These are phyloP conservation scores for Drosophila tripunctata DNA, from an alignment of 2,888 invertebrate genomes.

Conservation along the genomic window DNA sequence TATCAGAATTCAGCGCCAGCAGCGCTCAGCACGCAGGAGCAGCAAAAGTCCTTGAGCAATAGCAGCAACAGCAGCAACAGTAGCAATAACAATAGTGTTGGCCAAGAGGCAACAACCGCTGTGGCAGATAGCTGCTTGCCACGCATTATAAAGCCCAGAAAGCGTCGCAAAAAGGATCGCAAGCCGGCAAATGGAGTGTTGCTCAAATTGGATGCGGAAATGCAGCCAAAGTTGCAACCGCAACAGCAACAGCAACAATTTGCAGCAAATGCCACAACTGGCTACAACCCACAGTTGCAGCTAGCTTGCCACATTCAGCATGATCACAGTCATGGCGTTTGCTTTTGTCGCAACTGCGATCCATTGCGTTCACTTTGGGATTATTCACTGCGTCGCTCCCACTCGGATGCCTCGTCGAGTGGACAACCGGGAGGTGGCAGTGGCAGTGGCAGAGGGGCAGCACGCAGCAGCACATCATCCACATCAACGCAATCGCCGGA, in stretches of 20 bases:
- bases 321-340: slow-evolving; percentile 72
- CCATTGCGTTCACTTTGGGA: slow-evolving; percentile 84
- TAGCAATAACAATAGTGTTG: slow-evolving; percentile 9
- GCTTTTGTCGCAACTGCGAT: slow-evolving; percentile 82
- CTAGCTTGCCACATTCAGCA: slow-evolving; percentile 48
- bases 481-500: slow-evolving; percentile 67
- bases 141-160: slow-evolving; percentile 94
- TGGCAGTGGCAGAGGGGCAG: slow-evolving; percentile 48
- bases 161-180: slow-evolving; percentile 94
- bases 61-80: slow-evolving; percentile 17
- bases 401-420: slow-evolving; percentile 81
- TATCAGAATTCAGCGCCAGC: slow-evolving; percentile 80
- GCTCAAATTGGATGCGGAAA: slow-evolving; percentile 69
- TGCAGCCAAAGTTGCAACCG: slow-evolving; percentile 52
- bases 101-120: slow-evolving; percentile 16
- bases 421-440: slow-evolving; percentile 48
- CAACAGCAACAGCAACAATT: slow-evolving; percentile 20
- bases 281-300: slow-evolving; percentile 35
- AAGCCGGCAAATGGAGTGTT: slow-evolving; percentile 87
- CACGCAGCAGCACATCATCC: slow-evolving; percentile 67
- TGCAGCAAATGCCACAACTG: not conserved
- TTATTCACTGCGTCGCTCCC: slow-evolving; percentile 83
- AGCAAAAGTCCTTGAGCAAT: slow-evolving; percentile 29
- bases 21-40: slow-evolving; percentile 56
- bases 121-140: slow-evolving; percentile 90